Evolutionary conservation across 2,888 invertebrate species (phyloP).

Genomic region (Choristoneura rosaceana): DNA sequence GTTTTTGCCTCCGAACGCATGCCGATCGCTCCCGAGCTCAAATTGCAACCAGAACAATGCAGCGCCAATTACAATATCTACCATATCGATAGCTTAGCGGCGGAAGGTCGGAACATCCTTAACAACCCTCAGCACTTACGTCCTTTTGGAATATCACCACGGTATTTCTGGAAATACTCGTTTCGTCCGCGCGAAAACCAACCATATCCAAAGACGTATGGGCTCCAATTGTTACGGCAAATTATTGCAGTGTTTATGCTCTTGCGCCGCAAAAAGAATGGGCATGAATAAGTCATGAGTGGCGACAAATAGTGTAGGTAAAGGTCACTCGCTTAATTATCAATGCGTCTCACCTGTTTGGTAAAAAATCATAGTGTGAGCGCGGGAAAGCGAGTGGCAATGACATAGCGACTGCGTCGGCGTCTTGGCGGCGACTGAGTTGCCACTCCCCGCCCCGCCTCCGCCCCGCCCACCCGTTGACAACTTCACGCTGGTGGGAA

Average conservation of each 20-base stretch:
- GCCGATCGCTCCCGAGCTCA: constrained; percentile 65
- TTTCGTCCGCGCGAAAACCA: constrained; percentile 4
- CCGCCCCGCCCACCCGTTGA: constrained; percentile 72
- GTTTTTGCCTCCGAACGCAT: constrained; percentile 75
- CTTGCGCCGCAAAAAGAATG: constrained; percentile 68
- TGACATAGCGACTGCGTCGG: constrained; percentile 50
- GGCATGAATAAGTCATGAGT: constrained; percentile 80
- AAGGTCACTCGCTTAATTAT: constrained; percentile 79
- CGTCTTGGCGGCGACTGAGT: constrained; percentile 54
- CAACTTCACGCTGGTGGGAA: constrained; percentile 75
- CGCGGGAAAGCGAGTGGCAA: constrained; percentile 64
- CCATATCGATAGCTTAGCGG: constrained; percentile 60
- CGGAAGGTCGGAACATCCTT: constrained; percentile 44
- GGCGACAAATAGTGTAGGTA: constrained; percentile 78
- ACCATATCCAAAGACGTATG: neutral
- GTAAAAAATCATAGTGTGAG: constrained; percentile 50
- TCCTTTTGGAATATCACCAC: neutral
- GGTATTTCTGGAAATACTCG: constrained; percentile 11
- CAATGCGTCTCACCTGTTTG: constrained; percentile 71
- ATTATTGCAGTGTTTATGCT: constrained; percentile 46
- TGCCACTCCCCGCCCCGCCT: constrained; percentile 67
- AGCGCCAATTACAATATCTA: constrained; percentile 74
- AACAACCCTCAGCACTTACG: neutral
- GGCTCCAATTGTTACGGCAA: neutral
- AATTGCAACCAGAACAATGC: constrained; percentile 62